A percentile compares a stretch with the other conserved stretches of the same genome.
Evolutionary conservation across 2,797 vertebrate species (phyloP).

Genomic region (Vespertilio murinus): DNA sequence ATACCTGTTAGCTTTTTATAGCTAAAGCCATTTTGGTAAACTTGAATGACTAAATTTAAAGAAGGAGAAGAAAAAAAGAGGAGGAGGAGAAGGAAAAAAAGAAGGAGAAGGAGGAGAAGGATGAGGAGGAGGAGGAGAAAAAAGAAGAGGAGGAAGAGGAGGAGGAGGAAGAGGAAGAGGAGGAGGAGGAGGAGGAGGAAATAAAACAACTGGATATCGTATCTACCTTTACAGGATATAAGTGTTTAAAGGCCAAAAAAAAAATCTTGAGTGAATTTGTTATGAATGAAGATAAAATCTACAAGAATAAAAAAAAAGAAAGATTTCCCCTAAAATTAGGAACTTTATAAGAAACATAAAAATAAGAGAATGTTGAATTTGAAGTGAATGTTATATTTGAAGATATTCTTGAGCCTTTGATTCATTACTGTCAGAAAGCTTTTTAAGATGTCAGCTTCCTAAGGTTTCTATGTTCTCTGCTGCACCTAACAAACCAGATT

Average conservation of each 20-base stretch:
- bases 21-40: constrained; percentile 39
- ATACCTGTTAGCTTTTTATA: constrained; percentile 37
- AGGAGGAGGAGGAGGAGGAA: background rate
- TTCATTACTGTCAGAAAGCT: constrained; percentile 58
- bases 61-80: background rate
- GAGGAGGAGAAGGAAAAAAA: no score
- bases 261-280: constrained; percentile 55
- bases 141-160: background rate
- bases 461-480: constrained; percentile 49
- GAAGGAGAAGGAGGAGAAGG: no score
- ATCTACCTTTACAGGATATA: constrained; percentile 2
- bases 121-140: no score
- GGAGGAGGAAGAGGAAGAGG: no score
- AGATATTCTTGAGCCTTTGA: constrained; percentile 59
- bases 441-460: constrained; percentile 56
- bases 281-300: constrained; percentile 41
- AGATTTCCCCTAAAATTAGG: background rate
- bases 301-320: constrained; percentile 20
- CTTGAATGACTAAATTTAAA: constrained; percentile 7
- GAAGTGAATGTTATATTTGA: background rate
- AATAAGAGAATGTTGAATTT: constrained; percentile 2
- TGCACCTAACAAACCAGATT: constrained; percentile 40
- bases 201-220: constrained; percentile 41
- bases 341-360: constrained; percentile 38
- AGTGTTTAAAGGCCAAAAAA: constrained; percentile 44